Conservation (phyloP, 2,797 vertebrate genomes). For the Oophaga sylvatica region DNA sequence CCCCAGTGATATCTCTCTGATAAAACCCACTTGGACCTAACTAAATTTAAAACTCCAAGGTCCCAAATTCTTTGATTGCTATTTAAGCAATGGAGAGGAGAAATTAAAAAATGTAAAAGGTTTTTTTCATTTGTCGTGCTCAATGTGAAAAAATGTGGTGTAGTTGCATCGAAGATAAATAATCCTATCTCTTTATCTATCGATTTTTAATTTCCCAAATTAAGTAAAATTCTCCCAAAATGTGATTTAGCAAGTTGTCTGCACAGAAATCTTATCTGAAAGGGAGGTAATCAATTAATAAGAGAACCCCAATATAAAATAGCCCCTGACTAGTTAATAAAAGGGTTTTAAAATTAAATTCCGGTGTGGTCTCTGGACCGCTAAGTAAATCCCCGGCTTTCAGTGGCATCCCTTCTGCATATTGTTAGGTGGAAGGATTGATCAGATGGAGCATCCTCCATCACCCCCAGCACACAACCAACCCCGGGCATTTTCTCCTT, state of each 20-base stretch:
- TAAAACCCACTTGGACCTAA: too few relatives aligned
- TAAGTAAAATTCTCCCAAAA: neutral
- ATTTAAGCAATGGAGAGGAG: too few relatives aligned
- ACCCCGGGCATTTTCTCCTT: conserved; percentile 27
- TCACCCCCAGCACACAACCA: conserved; percentile 25
- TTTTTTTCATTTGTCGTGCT: too few relatives aligned
- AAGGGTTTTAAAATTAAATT: neutral
- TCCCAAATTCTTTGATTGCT: too few relatives aligned
- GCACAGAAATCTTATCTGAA: neutral
- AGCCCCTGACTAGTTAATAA: neutral
- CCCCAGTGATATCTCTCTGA: too few relatives aligned
- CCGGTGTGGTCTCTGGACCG: neutral
- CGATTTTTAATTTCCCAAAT: neutral
- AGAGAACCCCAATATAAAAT: neutral
- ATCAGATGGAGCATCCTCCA: conserved; percentile 48
- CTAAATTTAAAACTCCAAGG: too few relatives aligned
- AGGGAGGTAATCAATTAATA: neutral
- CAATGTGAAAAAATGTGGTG: too few relatives aligned
- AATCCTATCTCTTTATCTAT: too few relatives aligned
- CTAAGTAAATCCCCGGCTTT: neutral
- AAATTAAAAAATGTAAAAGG: too few relatives aligned
- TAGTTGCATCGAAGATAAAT: too few relatives aligned
- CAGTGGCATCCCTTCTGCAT: conserved; percentile 41
- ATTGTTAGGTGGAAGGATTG: conserved; percentile 49
- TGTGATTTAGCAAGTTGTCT: neutral